Evolutionary conservation across 2,113 vertebrate genomes (phyloP).

Genomic region (Eulemur macaco): DNA sequence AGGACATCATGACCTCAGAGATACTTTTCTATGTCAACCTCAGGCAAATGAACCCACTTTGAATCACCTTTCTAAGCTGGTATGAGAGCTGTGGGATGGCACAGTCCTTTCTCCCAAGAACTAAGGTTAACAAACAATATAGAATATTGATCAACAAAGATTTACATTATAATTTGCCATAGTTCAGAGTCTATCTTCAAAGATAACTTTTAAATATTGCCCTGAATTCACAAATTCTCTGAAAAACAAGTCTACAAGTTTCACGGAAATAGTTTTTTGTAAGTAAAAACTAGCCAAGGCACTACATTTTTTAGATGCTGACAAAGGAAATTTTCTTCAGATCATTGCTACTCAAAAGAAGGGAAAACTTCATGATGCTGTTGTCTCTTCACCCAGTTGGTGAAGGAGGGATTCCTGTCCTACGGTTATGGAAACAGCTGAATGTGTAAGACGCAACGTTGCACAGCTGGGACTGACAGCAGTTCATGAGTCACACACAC

Average conservation of each 20-base stretch:
- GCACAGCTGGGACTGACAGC: neutral
- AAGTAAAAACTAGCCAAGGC: neutral
- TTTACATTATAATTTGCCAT: neutral
- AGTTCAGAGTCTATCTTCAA: neutral
- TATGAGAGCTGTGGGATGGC: neutral
- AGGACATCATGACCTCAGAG: neutral
- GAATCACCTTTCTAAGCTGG: neutral
- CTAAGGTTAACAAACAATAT: neutral
- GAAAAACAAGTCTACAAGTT: neutral
- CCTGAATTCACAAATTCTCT: neutral
- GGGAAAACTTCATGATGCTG: neutral
- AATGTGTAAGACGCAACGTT: neutral
- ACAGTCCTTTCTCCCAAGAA: neutral
- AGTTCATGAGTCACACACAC: neutral
- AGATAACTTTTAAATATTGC: constrained; percentile 1
- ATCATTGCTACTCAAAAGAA: neutral
- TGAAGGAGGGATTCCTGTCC: neutral
- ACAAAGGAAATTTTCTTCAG: neutral
- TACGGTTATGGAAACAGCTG: neutral
- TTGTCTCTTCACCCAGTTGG: neutral
- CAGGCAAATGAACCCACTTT: neutral
- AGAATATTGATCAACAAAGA: neutral
- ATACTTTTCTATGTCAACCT: neutral
- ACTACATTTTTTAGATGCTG: neutral
- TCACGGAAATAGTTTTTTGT: neutral